phyloP scores from a whole-genome alignment of 2,888 invertebrate genomes.

The Melanostoma scalare region DNA sequence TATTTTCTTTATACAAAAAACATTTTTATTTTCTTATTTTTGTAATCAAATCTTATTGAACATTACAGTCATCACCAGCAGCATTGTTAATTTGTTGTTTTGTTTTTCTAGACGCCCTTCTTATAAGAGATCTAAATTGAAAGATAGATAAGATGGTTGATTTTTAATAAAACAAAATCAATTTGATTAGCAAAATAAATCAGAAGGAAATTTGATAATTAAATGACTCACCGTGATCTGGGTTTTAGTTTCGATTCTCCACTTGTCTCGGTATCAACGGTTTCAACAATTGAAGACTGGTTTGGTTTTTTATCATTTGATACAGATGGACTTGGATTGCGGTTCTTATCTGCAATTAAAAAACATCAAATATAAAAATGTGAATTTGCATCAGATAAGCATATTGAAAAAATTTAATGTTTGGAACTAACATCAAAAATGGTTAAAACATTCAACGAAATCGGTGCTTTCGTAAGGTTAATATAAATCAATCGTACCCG shows the following conservation, averaged over 20 bases:
- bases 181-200: not conserved
- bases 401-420: too few relatives aligned
- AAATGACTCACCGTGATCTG: conserved; percentile 82
- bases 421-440: too few relatives aligned
- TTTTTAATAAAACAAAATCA: not conserved
- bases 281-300: conserved; percentile 77
- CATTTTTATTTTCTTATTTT: not conserved
- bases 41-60: conserved; percentile 84
- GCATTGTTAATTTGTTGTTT: conserved; percentile 90
- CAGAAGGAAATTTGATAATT: not conserved
- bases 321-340: conserved; percentile 81
- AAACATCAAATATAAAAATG: not conserved
- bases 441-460: too few relatives aligned
- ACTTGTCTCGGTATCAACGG: conserved; percentile 79
- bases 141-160: not conserved
- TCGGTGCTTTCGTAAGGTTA: too few relatives aligned
- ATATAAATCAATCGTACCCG: too few relatives aligned
- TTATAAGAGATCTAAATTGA: conserved; percentile 86
- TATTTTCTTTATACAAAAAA: not conserved
- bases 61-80: conserved; percentile 87
- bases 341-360: conserved; percentile 78
- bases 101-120: conserved; percentile 90
- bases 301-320: conserved; percentile 77
- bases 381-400: not conserved
- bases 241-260: conserved; percentile 85